phyloP scores from a whole-genome alignment of 2,888 invertebrate genomes.

The Mimachlamys varia region DNA sequence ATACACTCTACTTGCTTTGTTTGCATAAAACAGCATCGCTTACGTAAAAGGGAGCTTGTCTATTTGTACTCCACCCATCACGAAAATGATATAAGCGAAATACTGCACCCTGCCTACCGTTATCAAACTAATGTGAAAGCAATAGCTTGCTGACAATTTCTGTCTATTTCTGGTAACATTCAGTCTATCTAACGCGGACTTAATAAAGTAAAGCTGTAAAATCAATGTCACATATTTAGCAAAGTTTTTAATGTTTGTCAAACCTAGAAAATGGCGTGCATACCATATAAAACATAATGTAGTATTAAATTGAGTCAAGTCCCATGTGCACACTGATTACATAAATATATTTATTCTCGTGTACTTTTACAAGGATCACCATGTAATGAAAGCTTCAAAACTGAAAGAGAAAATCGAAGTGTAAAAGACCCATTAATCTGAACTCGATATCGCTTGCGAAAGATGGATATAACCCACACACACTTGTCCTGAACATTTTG shows the following conservation, averaged over 20 bases:
- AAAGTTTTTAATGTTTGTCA: neutral
- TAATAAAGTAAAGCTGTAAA: neutral
- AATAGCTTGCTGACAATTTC: neutral
- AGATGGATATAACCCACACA: too few relatives aligned
- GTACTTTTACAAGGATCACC: too few relatives aligned
- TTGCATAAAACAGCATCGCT: neutral
- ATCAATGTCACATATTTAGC: neutral
- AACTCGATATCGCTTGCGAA: too few relatives aligned
- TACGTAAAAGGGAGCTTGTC: neutral
- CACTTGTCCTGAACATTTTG: too few relatives aligned
- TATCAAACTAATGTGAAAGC: neutral
- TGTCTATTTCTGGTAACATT: neutral
- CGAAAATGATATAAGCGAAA: neutral
- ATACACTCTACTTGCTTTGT: neutral
- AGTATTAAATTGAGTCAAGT: too few relatives aligned
- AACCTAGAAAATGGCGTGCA: too few relatives aligned
- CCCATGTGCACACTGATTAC: too few relatives aligned
- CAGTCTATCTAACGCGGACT: neutral
- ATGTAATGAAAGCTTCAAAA: too few relatives aligned
- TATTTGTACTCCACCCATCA: neutral
- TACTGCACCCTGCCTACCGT: neutral
- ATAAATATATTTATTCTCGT: too few relatives aligned
- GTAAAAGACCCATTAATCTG: too few relatives aligned
- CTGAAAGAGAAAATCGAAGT: too few relatives aligned
- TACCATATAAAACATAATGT: too few relatives aligned